Evolutionary conservation across 2,113 vertebrate species (phyloP).

Genomic region (Hippocampus mohnikei): DNA sequence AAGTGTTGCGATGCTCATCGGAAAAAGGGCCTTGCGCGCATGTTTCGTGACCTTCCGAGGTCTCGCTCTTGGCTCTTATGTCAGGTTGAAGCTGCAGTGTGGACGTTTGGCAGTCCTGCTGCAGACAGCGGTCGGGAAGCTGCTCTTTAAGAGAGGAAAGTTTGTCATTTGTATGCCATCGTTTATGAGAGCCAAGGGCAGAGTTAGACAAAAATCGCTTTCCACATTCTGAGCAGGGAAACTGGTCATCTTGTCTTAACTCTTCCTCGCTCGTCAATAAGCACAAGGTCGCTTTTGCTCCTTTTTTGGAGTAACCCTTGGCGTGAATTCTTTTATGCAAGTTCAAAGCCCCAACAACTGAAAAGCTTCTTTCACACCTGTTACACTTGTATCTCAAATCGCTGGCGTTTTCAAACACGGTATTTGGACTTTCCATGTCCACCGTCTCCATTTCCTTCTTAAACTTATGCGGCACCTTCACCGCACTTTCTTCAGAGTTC

Average conservation of each 20-base stretch:
- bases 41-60: slow-evolving; percentile 33
- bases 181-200: slow-evolving; percentile 70
- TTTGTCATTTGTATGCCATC: slow-evolving; percentile 71
- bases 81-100: slow-evolving; percentile 6
- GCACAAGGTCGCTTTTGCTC: slow-evolving; percentile 29
- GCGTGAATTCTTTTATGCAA: slow-evolving; percentile 69
- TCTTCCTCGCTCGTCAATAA: slow-evolving; percentile 26
- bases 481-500: neutral
- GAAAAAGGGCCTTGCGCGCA: slow-evolving; percentile 45
- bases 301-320: slow-evolving; percentile 25
- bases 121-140: slow-evolving; percentile 68
- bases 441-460: slow-evolving; percentile 6
- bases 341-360: slow-evolving; percentile 69
- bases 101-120: slow-evolving; percentile 54
- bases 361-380: slow-evolving; percentile 65
- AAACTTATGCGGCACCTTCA: neutral
- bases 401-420: neutral
- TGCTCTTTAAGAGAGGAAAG: slow-evolving; percentile 41
- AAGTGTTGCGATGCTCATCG: slow-evolving; percentile 32
- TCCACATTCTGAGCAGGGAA: slow-evolving; percentile 71
- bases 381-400: slow-evolving; percentile 68
- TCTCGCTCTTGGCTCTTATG: neutral
- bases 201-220: slow-evolving; percentile 68
- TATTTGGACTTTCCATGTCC: neutral
- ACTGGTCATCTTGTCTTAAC: slow-evolving; percentile 42